A percentile compares a stretch with the other conserved stretches of the same genome.
Evolutionary conservation across 2,797 vertebrate genomes (phyloP).

Genomic region (Phoebastria nigripes): DNA sequence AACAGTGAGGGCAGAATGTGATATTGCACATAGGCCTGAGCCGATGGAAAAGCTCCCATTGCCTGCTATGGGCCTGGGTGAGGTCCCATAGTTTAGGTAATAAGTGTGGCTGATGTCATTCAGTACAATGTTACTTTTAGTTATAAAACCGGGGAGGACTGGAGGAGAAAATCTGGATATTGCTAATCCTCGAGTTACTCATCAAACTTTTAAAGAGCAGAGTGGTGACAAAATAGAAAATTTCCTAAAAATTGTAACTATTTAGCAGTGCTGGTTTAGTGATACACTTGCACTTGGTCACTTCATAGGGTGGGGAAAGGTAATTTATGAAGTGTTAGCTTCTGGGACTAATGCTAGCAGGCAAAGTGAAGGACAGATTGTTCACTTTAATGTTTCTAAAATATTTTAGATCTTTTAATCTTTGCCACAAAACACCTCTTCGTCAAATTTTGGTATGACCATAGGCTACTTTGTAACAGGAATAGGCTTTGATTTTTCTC

Average conservation of each 20-base stretch:
- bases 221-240: background rate
- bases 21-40: background rate
- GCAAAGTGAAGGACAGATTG: background rate
- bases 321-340: background rate
- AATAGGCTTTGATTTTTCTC: background rate
- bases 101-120: background rate
- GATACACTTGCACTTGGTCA: slow-evolving; percentile 14
- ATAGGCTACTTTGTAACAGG: background rate
- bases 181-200: background rate
- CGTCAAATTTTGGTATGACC: background rate
- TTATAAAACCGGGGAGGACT: background rate
- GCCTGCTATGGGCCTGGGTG: background rate
- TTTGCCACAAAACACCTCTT: background rate
- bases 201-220: background rate
- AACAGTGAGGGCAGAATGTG: background rate
- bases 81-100: background rate
- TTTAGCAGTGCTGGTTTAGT: background rate
- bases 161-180: background rate
- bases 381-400: background rate
- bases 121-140: background rate
- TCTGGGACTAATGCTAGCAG: background rate
- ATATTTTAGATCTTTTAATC: background rate
- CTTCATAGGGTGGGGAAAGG: background rate
- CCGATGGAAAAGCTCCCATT: accelerated
- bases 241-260: background rate